Percentiles rank a stretch among this genome's conserved stretches.
These are phyloP conservation scores for Polypedilum vanderplanki DNA, from an alignment of 1,140 invertebrate species.

Conservation along the genomic window DNA sequence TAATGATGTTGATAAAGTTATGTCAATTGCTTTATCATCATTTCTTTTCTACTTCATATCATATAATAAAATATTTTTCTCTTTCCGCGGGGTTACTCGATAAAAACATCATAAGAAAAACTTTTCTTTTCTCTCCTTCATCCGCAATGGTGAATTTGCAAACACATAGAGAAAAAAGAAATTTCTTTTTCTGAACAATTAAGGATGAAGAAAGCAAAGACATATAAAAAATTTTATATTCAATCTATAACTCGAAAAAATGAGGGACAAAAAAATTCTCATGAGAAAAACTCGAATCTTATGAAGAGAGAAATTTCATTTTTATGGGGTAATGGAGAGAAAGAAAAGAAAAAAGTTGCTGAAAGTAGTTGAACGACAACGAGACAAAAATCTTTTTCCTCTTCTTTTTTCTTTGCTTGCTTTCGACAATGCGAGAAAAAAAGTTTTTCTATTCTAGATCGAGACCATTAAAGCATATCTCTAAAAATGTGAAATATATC, in stretches of 20 bases:
- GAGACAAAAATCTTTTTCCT: conserved; percentile 16
- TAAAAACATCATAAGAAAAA: background rate
- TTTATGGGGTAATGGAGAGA: conserved; percentile 3
- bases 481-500: background rate
- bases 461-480: conserved; percentile 1
- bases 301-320: conserved; percentile 11
- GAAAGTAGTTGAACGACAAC: conserved; percentile 16
- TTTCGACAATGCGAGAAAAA: background rate
- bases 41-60: background rate
- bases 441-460: background rate
- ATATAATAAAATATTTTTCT: background rate
- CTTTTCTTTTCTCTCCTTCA: background rate
- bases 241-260: background rate
- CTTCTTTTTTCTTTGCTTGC: background rate
- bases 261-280: background rate
- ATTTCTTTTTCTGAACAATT: conserved; percentile 13
- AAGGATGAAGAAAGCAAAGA: conserved; percentile 11
- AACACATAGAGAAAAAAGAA: background rate
- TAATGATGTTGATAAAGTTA: background rate
- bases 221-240: too few relatives aligned
- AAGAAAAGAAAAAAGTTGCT: background rate
- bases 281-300: background rate
- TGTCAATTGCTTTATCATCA: conserved; percentile 18
- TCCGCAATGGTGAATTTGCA: background rate
- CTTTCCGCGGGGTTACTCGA: conserved; percentile 16